These are phyloP conservation scores for Alsophila aescularia DNA, from an alignment of 2,888 invertebrate genomes.

Conservation along the genomic window DNA sequence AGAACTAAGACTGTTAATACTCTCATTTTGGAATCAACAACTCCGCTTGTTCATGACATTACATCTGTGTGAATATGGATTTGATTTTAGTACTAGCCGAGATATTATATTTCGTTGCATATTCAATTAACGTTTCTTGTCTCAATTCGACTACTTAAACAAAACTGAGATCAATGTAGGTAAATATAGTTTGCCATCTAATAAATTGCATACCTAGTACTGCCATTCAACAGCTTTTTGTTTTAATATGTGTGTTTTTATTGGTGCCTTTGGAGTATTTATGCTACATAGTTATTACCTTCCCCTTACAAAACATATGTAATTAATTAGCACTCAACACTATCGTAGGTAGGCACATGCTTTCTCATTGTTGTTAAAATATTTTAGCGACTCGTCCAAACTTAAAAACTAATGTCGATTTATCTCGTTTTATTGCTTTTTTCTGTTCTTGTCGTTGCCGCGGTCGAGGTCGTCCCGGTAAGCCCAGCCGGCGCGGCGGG, in stretches of 20 bases:
- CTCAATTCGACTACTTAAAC: too few species aligned
- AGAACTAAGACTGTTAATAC: constrained; percentile 51
- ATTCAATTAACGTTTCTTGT: not conserved
- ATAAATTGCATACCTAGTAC: too few species aligned
- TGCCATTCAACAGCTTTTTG: too few species aligned
- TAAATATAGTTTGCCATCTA: too few species aligned
- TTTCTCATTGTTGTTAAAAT: constrained; percentile 15
- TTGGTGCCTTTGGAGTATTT: too few species aligned
- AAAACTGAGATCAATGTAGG: too few species aligned
- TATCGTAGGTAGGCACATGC: constrained; percentile 9
- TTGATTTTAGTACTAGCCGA: constrained; percentile 14
- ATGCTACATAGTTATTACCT: too few species aligned
- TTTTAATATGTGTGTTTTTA: too few species aligned
- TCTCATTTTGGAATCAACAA: constrained; percentile 31
- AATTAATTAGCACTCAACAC: constrained; percentile 2
- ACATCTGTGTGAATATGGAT: constrained; percentile 21
- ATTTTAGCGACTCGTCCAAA: constrained; percentile 24
- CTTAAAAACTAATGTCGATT: constrained; percentile 44
- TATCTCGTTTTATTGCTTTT: constrained; percentile 44
- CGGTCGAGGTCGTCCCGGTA: constrained; percentile 46
- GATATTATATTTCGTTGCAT: constrained; percentile 6
- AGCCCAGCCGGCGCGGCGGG: constrained; percentile 45
- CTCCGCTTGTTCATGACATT: constrained; percentile 28
- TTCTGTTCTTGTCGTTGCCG: constrained; percentile 48
- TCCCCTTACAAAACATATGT: not conserved